These are phyloP conservation scores for Cantharis flavilabris DNA, from an alignment of 2,888 invertebrate genomes.

Conservation along the genomic window DNA sequence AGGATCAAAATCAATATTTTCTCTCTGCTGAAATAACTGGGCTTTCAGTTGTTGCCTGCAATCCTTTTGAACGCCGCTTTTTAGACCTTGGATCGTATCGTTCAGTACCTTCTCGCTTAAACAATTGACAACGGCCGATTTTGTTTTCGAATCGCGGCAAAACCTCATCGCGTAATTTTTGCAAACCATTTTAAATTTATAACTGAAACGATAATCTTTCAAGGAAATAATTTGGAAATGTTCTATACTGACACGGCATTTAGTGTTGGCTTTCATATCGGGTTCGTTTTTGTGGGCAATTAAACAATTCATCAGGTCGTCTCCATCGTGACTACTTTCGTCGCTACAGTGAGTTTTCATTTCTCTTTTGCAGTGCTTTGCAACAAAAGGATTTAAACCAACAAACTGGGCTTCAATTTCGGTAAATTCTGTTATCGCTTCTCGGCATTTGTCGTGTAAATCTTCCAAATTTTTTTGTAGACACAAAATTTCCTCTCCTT, in stretches of 20 bases:
- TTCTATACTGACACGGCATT: constrained; percentile 92
- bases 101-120: constrained; percentile 89
- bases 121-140: constrained; percentile 82
- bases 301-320: constrained; percentile 92
- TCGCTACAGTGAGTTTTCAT: constrained; percentile 78
- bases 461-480: constrained; percentile 84
- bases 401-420: constrained; percentile 88
- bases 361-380: constrained; percentile 77
- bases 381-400: constrained; percentile 87
- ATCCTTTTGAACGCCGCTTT: constrained; percentile 81
- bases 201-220: constrained; percentile 91
- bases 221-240: constrained; percentile 95
- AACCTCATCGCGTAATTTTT: constrained; percentile 75
- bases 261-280: constrained; percentile 74
- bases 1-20: constrained; percentile 85
- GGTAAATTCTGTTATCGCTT: constrained; percentile 81
- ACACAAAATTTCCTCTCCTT: constrained; percentile 91
- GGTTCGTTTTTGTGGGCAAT: constrained; percentile 89
- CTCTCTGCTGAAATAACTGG: constrained; percentile 90
- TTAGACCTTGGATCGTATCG: constrained; percentile 77
- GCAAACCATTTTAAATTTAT: constrained; percentile 94
- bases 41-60: constrained; percentile 90
- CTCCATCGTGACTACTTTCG: constrained; percentile 75
- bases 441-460: constrained; percentile 69
- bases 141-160: constrained; percentile 72